Evolutionary conservation across 2,797 vertebrate species (phyloP).

Genomic region (Acanthopagrus latus): DNA sequence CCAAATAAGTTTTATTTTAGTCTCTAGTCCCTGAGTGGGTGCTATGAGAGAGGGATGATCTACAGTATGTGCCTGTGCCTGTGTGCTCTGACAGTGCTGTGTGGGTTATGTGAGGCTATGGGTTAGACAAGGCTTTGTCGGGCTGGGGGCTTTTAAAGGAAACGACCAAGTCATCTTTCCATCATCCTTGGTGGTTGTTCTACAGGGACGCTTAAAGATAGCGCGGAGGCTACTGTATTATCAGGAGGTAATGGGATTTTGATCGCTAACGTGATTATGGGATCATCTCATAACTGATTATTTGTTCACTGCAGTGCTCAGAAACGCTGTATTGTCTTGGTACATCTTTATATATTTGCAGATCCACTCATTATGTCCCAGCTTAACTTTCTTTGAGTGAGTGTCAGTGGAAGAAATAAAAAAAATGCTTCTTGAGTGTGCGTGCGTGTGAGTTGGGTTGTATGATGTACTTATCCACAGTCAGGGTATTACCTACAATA

Average conservation of each 20-base stretch:
- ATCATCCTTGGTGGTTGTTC: conserved; percentile 52
- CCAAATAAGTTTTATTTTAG: conserved; percentile 67
- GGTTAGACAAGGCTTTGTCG: conserved; percentile 33
- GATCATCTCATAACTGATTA: conserved; percentile 63
- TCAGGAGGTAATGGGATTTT: conserved; percentile 71
- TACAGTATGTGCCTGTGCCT: conserved; percentile 20
- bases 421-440: neutral
- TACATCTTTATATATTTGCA: conserved; percentile 34
- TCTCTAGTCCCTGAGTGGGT: conserved; percentile 50
- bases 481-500: too few species aligned
- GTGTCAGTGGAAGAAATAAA: conserved; percentile 5
- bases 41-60: conserved; percentile 46
- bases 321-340: conserved; percentile 43
- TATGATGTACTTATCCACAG: too few species aligned
- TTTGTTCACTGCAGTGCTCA: conserved; percentile 57
- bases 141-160: conserved; percentile 30
- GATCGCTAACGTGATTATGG: conserved; percentile 74
- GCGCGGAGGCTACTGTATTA: conserved; percentile 58
- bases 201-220: conserved; percentile 39
- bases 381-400: conserved; percentile 38
- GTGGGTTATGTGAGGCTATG: conserved; percentile 43
- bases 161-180: conserved; percentile 57
- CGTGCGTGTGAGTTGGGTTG: neutral
- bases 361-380: conserved; percentile 33
- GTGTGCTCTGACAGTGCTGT: conserved; percentile 39